Evolutionary conservation across 2,888 invertebrate species (phyloP).

Genomic region (Melipona bicolor): DNA sequence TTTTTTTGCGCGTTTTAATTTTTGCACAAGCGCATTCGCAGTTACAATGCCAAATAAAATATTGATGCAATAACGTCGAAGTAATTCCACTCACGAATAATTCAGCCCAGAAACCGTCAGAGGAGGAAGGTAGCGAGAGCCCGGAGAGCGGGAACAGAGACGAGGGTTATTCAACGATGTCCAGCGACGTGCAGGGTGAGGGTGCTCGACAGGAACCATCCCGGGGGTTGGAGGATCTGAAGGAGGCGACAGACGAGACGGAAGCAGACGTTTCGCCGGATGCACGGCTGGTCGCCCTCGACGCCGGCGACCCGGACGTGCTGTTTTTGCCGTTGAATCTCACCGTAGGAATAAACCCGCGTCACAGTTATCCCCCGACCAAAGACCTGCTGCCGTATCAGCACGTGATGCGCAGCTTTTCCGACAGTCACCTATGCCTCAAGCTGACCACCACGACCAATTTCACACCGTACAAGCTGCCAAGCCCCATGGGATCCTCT

Average conservation of each 20-base stretch:
- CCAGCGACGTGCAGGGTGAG: slow-evolving; percentile 92
- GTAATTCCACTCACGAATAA: slow-evolving; percentile 5
- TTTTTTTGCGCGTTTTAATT: too few species aligned
- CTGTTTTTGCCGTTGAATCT: slow-evolving; percentile 89
- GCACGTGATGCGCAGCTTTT: slow-evolving; percentile 90
- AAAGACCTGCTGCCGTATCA: slow-evolving; percentile 89
- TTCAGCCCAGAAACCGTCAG: slow-evolving; percentile 86
- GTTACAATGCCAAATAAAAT: too few species aligned
- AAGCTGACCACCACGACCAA: slow-evolving; percentile 87
- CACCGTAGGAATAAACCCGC: slow-evolving; percentile 86
- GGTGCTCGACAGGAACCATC: slow-evolving; percentile 87
- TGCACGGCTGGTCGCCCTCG: slow-evolving; percentile 86
- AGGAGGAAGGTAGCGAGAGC: slow-evolving; percentile 90
- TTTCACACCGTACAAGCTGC: slow-evolving; percentile 77
- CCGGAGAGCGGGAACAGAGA: slow-evolving; percentile 92
- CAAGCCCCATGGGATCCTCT: slow-evolving; percentile 77
- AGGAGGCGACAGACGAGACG: slow-evolving; percentile 90
- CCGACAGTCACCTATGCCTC: slow-evolving; percentile 90
- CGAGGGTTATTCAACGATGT: slow-evolving; percentile 94
- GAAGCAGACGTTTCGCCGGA: slow-evolving; percentile 85
- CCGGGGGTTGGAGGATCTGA: slow-evolving; percentile 89
- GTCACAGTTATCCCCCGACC: slow-evolving; percentile 90
- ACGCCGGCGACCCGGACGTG: slow-evolving; percentile 88
- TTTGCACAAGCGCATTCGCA: too few species aligned
- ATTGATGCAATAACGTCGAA: background rate